Evolutionary conservation across 2,797 vertebrate genomes (phyloP).

Genomic region (Channa striata): DNA sequence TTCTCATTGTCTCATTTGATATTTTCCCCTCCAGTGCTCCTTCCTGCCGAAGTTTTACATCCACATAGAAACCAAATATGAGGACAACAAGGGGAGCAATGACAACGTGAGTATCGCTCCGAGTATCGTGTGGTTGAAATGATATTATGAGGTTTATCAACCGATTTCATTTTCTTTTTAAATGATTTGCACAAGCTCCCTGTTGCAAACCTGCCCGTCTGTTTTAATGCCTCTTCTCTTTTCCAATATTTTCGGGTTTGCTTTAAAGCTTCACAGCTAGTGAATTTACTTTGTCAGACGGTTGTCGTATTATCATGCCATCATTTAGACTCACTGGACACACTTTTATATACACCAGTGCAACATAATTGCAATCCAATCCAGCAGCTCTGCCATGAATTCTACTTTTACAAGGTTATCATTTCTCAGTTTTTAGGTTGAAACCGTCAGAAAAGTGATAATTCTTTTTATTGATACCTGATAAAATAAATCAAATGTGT

Average conservation of each 20-base stretch:
- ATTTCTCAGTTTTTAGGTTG: no score
- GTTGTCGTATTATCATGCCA: conserved; percentile 11
- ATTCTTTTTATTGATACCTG: no score
- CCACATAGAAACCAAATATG: conserved; percentile 95
- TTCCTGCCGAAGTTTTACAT: conserved; percentile 98
- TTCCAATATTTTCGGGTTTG: not conserved
- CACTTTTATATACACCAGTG: no score
- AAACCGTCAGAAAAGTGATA: no score
- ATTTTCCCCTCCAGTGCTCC: conserved; percentile 88
- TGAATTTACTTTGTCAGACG: conserved; percentile 10
- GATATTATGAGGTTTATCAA: conserved; percentile 4
- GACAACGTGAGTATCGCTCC: conserved; percentile 88
- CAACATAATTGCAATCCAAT: no score
- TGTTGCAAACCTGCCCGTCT: conserved; percentile 13
- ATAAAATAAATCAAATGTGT: no score
- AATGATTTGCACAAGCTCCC: not conserved
- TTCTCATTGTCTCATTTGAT: conserved; percentile 20
- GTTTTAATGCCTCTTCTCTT: conserved; percentile 11
- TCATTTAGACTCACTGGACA: not conserved
- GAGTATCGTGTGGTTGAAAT: not conserved
- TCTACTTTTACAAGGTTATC: no score
- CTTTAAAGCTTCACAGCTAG: conserved; percentile 14
- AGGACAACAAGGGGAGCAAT: conserved; percentile 89
- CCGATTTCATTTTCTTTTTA: not conserved
- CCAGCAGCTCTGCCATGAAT: no score